Evolutionary conservation across 30 jellyfish, hydroid and myxozoan genomes (phyloP), one percentile per base, ranked within the genome.

Genomic region (Hydractinia symbiolongicarpus): DNA sequence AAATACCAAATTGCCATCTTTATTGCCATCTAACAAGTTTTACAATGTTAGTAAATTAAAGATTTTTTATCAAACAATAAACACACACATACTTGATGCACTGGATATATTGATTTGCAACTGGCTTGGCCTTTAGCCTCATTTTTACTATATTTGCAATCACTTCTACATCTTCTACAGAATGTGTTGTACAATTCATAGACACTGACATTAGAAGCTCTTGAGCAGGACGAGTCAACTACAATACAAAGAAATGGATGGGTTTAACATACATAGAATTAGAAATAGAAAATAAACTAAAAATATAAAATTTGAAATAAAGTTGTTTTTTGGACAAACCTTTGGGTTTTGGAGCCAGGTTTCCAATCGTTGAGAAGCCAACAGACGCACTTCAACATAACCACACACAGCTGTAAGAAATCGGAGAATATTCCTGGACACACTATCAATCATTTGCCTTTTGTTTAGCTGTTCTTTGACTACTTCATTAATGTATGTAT

Each of bases 291-390:
- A 58, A 58, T 16, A 58, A 16, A 58, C 1, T 16, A 58, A 16
- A 58, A 58, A 58, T 11, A 11, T 58, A 11, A 13, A 1, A 58
- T 16, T 16, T 13, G 3, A 58, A 16, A 64, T 6, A 51, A n/a
- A 64, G 40, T n/a, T 64, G 4, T 6, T 5, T 51, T 64, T 64
- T 30, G 19, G 74, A 21, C 71, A 6, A 82, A 92, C 98, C 95
- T 92, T 92, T 55, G 98, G 98, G 78, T 92, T 92, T 81, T 92
- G 98, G 49, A 92, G 87, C 98, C 98, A 92, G 11, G 98, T 86
- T 69, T 92, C 98, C 66, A 92, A 78, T 30, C 88, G 83, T 83
- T 92, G 98, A 15, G 98, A 86, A 19, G 98, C 98, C 8, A 79
- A 66, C 61, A 92, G 74, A 66, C 98, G 79, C 49, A 92, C 98